phyloP scores from a whole-genome alignment of 2,797 vertebrate genomes.

The Sparus aurata region DNA sequence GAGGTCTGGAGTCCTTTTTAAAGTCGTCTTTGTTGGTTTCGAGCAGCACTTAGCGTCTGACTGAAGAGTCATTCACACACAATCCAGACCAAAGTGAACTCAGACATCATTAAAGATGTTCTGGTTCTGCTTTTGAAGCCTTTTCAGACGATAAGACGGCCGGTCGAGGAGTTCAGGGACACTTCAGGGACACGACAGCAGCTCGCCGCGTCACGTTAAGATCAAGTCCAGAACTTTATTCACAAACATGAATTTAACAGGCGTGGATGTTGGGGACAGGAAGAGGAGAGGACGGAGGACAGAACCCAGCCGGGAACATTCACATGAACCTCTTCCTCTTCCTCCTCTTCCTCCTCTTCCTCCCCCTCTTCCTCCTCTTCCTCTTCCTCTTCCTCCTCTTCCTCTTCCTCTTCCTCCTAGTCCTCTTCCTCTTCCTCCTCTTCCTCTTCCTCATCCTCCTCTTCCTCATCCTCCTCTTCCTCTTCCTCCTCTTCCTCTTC shows the following conservation, averaged over 20 bases:
- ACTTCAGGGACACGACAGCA: neutral
- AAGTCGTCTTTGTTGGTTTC: neutral
- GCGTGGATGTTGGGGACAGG: neutral
- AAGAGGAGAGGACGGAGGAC: too few relatives aligned
- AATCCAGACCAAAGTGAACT: conserved; percentile 9
- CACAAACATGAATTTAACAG: neutral
- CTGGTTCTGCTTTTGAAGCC: conserved; percentile 21
- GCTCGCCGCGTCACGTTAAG: neutral
- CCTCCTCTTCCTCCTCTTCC: too few relatives aligned
- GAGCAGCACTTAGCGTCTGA: conserved; percentile 13
- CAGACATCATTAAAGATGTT: conserved; percentile 6
- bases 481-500: too few relatives aligned
- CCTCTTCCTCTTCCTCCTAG: too few relatives aligned
- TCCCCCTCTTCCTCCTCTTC: too few relatives aligned
- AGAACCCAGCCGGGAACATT: too few relatives aligned
- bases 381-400: too few relatives aligned
- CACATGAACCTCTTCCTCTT: too few relatives aligned
- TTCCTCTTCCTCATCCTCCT: too few relatives aligned
- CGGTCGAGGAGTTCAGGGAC: neutral
- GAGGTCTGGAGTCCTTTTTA: neutral
- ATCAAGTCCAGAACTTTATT: neutral
- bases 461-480: too few relatives aligned
- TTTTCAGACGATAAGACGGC: neutral
- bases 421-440: too few relatives aligned
- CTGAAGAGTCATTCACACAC: conserved; percentile 1